Conservation (phyloP, 2,797 vertebrate genomes). For the Hozukius guyotensis region DNA sequence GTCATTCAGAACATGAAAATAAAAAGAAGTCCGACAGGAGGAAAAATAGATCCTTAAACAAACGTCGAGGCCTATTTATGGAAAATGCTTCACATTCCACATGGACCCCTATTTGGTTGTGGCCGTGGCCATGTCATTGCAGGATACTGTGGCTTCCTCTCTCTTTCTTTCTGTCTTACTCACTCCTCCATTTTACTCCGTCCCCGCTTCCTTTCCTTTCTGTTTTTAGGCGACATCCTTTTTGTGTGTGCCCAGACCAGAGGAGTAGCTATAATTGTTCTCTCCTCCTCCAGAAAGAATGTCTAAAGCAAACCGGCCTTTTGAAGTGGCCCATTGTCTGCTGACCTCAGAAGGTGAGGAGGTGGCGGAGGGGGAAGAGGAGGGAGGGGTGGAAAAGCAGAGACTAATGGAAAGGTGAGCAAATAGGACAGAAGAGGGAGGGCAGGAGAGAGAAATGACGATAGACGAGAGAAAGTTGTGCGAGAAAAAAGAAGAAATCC, state of each 20-base stretch:
- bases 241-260: slow-evolving; percentile 67
- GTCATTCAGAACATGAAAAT: slow-evolving; percentile 76
- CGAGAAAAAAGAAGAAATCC: neutral
- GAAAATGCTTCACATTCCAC: slow-evolving; percentile 77
- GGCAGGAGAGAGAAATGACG: neutral
- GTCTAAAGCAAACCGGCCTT: slow-evolving; percentile 72
- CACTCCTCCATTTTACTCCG: slow-evolving; percentile 58
- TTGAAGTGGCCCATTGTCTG: slow-evolving; percentile 83
- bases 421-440: neutral
- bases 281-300: slow-evolving; percentile 70
- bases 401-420: slow-evolving; percentile 26
- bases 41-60: slow-evolving; percentile 73
- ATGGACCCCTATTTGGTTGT: slow-evolving; percentile 46
- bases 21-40: slow-evolving; percentile 29
- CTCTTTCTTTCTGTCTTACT: slow-evolving; percentile 62
- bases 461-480: neutral
- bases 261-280: slow-evolving; percentile 79
- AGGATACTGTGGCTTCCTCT: slow-evolving; percentile 69
- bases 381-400: neutral
- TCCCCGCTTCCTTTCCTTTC: slow-evolving; percentile 66
- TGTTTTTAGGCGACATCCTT: slow-evolving; percentile 77
- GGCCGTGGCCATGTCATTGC: slow-evolving; percentile 60
- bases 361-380: neutral
- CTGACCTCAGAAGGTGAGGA: slow-evolving; percentile 67
- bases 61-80: slow-evolving; percentile 73